Conservation (phyloP, 2,113 vertebrate genomes). For the Junco hyemalis region DNA sequence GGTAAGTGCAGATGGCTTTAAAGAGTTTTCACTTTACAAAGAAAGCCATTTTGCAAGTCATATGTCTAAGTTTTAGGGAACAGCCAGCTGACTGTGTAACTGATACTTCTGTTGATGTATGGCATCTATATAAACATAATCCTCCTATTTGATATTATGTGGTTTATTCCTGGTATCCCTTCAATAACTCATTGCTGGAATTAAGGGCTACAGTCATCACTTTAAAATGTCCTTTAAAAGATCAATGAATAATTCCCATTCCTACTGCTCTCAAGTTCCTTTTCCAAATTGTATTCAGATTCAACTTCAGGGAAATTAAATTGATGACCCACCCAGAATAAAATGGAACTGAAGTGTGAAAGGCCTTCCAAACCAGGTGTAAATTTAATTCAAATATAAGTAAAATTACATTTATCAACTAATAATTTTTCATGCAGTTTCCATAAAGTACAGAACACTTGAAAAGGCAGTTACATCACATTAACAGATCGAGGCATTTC, state of each 20-base stretch:
- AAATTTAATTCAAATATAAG: neutral
- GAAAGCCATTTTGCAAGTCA: neutral
- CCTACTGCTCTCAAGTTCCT: neutral
- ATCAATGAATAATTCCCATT: neutral
- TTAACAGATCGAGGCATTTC: neutral
- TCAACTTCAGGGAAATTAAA: neutral
- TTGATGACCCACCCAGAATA: neutral
- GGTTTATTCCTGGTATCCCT: neutral
- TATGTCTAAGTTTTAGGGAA: neutral
- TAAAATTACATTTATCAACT: neutral
- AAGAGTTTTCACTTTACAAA: neutral
- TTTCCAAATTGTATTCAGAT: neutral
- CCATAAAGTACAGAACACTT: neutral
- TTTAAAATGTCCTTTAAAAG: neutral
- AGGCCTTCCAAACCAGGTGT: neutral
- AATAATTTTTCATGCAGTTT: neutral
- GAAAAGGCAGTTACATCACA: neutral
- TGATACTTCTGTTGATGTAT: neutral
- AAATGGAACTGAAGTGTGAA: constrained; percentile 1
- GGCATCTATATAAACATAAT: neutral
- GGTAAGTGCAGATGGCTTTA: neutral
- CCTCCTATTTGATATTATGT: neutral
- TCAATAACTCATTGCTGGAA: neutral
- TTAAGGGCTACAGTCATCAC: neutral
- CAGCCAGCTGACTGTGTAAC: neutral